These are phyloP conservation scores for Erithacus rubecula DNA, from an alignment of 2,797 vertebrate species.

Conservation along the genomic window DNA sequence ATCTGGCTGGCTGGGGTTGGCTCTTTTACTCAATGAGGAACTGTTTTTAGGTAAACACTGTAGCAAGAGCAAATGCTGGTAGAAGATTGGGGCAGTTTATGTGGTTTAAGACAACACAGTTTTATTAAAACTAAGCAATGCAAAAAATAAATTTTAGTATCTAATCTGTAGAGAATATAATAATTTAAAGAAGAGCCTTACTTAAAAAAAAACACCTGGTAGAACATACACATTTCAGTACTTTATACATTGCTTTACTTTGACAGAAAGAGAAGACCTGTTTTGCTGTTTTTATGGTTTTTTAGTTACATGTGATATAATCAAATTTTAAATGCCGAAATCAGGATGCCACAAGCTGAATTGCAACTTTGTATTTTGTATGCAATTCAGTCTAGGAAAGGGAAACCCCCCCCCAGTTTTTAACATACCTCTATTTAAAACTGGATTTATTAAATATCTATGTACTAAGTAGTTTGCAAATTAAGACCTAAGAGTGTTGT, in stretches of 20 bases:
- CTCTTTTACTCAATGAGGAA: neutral
- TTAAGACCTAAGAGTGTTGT: neutral
- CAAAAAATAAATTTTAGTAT: no score
- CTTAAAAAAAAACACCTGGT: neutral
- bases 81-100: neutral
- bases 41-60: neutral
- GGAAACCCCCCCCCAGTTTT: neutral
- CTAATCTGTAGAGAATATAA: neutral
- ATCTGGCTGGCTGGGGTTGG: neutral
- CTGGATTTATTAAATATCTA: neutral
- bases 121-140: no score
- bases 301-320: neutral
- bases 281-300: neutral
- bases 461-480: neutral
- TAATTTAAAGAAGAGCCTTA: neutral
- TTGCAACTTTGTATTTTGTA: neutral
- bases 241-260: neutral
- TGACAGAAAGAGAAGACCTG: neutral
- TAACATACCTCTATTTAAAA: neutral
- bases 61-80: neutral
- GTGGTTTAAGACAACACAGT: neutral
- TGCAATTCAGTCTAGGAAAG: neutral
- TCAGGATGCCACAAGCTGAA: neutral
- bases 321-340: neutral
- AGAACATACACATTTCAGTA: neutral